phyloP scores from a whole-genome alignment of 2,113 vertebrate species.

The Platysteira castanea region DNA sequence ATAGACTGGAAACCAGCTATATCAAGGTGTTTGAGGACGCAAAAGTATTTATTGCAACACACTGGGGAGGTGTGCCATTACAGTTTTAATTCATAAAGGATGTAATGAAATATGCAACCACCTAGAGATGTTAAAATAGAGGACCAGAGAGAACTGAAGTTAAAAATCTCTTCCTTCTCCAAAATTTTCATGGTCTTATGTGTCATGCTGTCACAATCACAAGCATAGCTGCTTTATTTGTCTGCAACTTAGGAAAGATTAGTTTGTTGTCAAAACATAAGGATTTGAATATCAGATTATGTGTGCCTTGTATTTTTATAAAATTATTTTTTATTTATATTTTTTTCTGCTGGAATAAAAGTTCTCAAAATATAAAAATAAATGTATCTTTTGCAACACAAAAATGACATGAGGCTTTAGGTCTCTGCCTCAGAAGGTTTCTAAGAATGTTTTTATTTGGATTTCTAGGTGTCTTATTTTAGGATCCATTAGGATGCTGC shows the following conservation, averaged over 20 bases:
- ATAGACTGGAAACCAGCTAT: neutral
- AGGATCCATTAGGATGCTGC: neutral
- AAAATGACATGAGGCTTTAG: neutral
- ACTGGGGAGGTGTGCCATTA: neutral
- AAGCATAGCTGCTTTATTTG: neutral
- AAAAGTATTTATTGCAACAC: neutral
- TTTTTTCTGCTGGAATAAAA: neutral
- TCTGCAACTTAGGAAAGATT: neutral
- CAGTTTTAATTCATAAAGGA: neutral
- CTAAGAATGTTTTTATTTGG: neutral
- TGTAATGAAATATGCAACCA: neutral
- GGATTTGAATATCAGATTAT: neutral
- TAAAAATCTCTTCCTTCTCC: neutral
- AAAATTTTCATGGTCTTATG: neutral
- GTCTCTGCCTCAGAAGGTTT: neutral
- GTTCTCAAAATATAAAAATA: neutral
- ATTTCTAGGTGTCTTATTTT: neutral
- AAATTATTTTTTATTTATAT: too few species aligned
- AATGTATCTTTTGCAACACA: neutral
- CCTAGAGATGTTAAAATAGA: neutral
- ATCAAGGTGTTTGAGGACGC: neutral
- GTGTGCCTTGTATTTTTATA: too few species aligned
- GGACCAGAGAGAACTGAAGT: neutral
- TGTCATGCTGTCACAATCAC: neutral
- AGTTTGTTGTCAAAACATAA: neutral